Conservation (phyloP, 2,113 vertebrate species). For the Myanophis thanlyinensis region DNA sequence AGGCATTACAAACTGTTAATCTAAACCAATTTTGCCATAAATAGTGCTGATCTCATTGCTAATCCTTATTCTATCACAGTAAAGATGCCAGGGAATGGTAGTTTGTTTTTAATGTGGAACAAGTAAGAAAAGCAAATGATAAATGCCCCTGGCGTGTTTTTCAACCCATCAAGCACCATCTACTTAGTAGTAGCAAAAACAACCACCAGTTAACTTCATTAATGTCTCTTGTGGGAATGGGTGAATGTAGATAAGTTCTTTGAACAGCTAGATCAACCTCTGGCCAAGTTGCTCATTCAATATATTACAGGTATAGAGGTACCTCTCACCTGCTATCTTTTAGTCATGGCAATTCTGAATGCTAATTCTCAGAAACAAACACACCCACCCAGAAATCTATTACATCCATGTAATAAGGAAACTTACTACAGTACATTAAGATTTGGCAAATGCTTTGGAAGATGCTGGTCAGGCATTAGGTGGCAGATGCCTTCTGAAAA, state of each 20-base stretch:
- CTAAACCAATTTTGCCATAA: neutral
- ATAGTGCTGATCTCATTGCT: neutral
- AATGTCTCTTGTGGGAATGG: neutral
- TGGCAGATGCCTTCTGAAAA: neutral
- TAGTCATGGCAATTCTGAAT: neutral
- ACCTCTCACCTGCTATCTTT: neutral
- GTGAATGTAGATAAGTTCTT: neutral
- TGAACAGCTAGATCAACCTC: neutral
- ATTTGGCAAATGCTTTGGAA: neutral
- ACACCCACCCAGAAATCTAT: no score
- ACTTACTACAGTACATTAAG: neutral
- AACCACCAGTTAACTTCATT: neutral
- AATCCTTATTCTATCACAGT: neutral
- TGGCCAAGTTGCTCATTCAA: neutral
- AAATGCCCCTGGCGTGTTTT: neutral
- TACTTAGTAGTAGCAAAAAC: neutral
- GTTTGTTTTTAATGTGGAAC: neutral
- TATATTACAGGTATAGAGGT: neutral
- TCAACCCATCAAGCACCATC: neutral
- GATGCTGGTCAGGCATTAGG: neutral
- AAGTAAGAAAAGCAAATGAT: neutral
- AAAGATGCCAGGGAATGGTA: neutral
- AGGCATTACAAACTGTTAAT: neutral
- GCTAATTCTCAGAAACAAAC: neutral
- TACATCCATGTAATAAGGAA: neutral